These are phyloP conservation scores for Ceuthmochares aereus DNA, from an alignment of 2,113 vertebrate species.

Conservation along the genomic window DNA sequence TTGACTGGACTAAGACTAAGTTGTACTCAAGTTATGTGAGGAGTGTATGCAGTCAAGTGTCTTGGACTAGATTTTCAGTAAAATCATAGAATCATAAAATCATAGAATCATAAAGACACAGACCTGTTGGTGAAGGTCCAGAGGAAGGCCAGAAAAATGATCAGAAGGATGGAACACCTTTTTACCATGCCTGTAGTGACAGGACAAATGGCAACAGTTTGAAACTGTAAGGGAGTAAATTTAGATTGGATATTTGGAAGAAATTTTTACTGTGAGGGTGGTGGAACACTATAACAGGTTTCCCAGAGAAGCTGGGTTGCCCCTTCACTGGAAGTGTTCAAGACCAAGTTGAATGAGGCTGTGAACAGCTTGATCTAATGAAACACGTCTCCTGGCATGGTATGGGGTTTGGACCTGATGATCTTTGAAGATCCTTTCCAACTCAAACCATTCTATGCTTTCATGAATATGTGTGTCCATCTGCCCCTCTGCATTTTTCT, in stretches of 20 bases:
- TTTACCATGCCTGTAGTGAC: neutral
- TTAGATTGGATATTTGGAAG: neutral
- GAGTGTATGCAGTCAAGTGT: neutral
- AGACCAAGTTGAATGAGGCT: neutral
- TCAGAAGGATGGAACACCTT: neutral
- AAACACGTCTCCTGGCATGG: neutral
- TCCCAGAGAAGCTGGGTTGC: neutral
- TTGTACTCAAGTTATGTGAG: neutral
- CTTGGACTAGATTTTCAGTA: neutral
- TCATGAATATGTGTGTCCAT: neutral
- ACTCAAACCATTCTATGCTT: neutral
- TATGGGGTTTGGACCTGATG: rapidly evolving
- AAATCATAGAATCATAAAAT: too few relatives aligned
- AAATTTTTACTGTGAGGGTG: rapidly evolving
- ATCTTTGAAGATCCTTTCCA: neutral
- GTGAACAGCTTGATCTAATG: neutral
- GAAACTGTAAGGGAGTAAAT: neutral
- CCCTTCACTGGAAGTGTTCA: neutral
- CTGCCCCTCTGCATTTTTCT: neutral
- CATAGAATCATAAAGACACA: neutral
- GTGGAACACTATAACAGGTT: neutral
- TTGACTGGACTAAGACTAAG: neutral
- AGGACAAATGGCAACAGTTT: neutral
- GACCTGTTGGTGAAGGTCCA: neutral
- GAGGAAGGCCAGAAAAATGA: neutral